Conservation (phyloP, 2,113 vertebrate genomes). For the Sorex fumeus region DNA sequence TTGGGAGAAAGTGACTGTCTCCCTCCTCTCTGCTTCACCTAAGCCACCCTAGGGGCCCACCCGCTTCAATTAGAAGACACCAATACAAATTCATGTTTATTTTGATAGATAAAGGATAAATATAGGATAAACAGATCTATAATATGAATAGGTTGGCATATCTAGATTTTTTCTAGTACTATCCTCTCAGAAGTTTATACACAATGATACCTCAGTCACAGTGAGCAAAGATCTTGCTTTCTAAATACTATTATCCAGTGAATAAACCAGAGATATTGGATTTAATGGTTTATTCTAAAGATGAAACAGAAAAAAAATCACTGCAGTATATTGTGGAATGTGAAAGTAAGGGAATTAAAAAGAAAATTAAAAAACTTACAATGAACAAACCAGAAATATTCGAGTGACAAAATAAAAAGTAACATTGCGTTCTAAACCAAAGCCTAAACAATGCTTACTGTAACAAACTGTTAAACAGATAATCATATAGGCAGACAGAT, state of each 20-base stretch:
- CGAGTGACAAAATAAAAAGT: conserved; percentile 22
- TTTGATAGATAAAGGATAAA: background rate
- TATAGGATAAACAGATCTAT: background rate
- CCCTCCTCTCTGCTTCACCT: no score
- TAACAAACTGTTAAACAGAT: background rate
- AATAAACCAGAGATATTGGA: conserved; percentile 12
- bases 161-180: conserved; percentile 47
- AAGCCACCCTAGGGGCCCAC: no score
- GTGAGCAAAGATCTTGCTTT: conserved; percentile 16
- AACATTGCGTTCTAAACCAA: conserved; percentile 9
- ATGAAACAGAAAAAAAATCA: background rate
- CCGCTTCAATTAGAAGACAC: background rate
- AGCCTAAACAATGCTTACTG: conserved; percentile 30
- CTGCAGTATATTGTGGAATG: background rate
- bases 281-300: conserved; percentile 5
- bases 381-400: background rate
- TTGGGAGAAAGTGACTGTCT: no score
- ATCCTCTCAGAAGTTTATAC: background rate
- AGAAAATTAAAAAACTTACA: background rate
- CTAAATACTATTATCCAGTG: background rate
- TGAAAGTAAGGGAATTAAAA: background rate
- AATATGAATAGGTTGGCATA: background rate
- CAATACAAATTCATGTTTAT: background rate
- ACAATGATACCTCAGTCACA: background rate
- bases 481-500: no score